Evolutionary conservation across 2,888 invertebrate genomes (phyloP), one percentile per base, ranked within the genome.

Genomic region (Belgica antarctica): DNA sequence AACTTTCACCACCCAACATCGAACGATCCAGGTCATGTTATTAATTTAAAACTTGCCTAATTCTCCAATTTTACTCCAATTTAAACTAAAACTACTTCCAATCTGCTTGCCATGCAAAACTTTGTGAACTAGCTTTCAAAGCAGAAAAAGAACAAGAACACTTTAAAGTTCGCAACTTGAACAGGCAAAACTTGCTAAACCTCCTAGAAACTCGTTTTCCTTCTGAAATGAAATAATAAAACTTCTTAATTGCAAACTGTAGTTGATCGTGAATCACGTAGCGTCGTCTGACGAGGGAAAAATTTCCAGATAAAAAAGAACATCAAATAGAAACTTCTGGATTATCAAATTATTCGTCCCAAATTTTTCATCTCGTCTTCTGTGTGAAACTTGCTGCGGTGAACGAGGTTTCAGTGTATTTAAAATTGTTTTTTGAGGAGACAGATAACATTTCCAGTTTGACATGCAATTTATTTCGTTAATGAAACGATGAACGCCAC

Each of bases 191-290:
- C 8, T 41, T 41, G 41, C n/a, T n/a, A n/a, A n/a, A n/a, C n/a
- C n/a, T n/a, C n/a, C n/a, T 41, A 15, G 41, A n/a, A 5, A n/a
- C 15, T 12, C 12, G 41, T 41, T 41, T 41, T 41, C 15, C 41
- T 41, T 41, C 41, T n/a, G 12, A 63, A 41, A 63, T 41, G 19
- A 63, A 63, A 63, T 63, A 41, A 62, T 62, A 63, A 63, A 31
- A 62, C 19, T 63, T 25, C 63, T 63, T 41, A 63, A 63, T 63
- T 63, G 63, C 63, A 63, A 63, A 63, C 28, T 63, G 19, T 63
- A 41, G 63, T 63, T 41, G 36, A 46, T 31, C 63, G 31, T 63
- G 63, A 41, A 41, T 63, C 63, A 63, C 63, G 63, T 63, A 46
- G 41, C 41, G 36, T n/a, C 46, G 15, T 41, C 34, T 8, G 34